These are phyloP conservation scores for Colius striatus DNA, from an alignment of 2,113 vertebrate genomes.

Conservation along the genomic window DNA sequence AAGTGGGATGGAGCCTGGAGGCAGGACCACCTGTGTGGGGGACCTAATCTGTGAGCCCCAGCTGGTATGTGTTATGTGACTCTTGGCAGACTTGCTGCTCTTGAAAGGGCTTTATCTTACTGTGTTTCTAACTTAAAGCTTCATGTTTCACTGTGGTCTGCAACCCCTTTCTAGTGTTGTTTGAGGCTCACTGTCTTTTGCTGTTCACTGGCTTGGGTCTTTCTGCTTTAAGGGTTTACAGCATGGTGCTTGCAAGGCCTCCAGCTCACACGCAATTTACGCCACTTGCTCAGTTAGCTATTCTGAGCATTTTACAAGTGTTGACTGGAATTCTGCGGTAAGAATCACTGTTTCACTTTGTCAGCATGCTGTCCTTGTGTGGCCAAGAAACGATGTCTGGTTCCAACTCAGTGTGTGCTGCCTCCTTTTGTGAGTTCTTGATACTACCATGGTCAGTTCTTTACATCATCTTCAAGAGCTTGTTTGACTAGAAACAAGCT, in stretches of 20 bases:
- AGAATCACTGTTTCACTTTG: neutral
- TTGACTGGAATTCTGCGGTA: neutral
- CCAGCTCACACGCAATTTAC: fast-evolving
- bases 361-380: neutral
- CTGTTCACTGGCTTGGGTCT: fast-evolving
- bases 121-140: neutral
- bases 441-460: fast-evolving
- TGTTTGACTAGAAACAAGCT: fast-evolving
- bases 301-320: neutral
- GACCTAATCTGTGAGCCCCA: neutral
- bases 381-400: neutral
- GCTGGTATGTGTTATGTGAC: fast-evolving
- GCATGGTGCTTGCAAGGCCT: fast-evolving
- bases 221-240: neutral
- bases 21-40: too few relatives aligned
- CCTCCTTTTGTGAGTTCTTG: neutral
- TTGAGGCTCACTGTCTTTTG: neutral
- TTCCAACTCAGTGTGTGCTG: neutral
- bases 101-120: fast-evolving
- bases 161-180: fast-evolving
- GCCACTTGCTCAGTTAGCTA: neutral
- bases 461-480: neutral
- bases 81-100: fast-evolving
- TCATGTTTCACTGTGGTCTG: fast-evolving
- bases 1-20: neutral